These are phyloP conservation scores for Aurelia sp. DNA, from an alignment of 30 jellyfish, hydroid and myxozoan species.

Conservation along the genomic window DNA sequence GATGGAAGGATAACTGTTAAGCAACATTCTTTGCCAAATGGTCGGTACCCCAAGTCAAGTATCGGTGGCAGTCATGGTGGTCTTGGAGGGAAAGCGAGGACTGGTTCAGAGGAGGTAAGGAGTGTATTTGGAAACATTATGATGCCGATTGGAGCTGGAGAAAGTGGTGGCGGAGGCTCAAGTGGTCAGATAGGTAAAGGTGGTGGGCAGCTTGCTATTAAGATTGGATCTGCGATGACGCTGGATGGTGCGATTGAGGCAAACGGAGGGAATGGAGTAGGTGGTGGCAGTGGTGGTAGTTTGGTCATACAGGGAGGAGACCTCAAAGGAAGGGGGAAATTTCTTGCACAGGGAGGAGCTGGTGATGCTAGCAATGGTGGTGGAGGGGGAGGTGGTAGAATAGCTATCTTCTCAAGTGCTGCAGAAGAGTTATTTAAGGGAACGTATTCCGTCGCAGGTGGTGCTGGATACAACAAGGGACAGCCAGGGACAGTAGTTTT, in stretches of 20 bases:
- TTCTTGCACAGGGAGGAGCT: conserved; percentile 58
- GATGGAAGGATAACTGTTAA: conserved; percentile 36
- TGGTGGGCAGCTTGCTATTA: conserved; percentile 45
- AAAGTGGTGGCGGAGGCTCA: conserved; percentile 68
- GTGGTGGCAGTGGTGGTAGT: conserved; percentile 83
- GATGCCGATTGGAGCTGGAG: conserved; percentile 34
- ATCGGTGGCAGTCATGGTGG: conserved; percentile 72
- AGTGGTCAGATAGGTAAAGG: conserved; percentile 53
- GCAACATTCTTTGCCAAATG: conserved; percentile 52
- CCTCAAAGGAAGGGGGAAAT: conserved; percentile 47
- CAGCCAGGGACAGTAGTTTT: conserved; percentile 66
- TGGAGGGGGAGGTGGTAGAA: conserved; percentile 76
- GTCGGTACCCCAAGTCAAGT: not conserved
- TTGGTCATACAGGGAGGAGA: conserved; percentile 31
- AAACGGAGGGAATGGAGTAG: conserved; percentile 54
- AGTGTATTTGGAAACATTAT: conserved; percentile 36
- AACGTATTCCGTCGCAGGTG: conserved; percentile 57
- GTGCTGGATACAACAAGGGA: conserved; percentile 45
- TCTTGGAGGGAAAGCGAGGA: conserved; percentile 35
- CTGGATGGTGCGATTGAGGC: conserved; percentile 57
- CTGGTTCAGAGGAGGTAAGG: not conserved
- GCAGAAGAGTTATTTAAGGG: conserved; percentile 33
- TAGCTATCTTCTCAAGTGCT: conserved; percentile 26
- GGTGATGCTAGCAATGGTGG: conserved; percentile 62
- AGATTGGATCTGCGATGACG: conserved; percentile 8